Evolutionary conservation across 2,113 vertebrate species (phyloP), one percentile per base, ranked within the genome.

Genomic region (Tretioscincus oriximinensis): DNA sequence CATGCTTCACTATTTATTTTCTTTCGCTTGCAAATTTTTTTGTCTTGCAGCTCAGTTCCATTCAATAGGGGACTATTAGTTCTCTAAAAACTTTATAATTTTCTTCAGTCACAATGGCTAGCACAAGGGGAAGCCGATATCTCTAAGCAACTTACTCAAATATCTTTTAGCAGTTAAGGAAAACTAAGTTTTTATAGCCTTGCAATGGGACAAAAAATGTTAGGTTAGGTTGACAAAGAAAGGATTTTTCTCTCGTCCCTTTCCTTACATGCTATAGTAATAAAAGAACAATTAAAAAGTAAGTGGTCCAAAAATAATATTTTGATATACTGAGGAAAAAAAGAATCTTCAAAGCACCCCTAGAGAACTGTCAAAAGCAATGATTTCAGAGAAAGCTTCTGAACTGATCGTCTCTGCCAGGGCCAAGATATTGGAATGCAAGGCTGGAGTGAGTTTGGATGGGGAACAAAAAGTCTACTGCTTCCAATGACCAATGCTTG

Each of bases 271-370:
- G 66, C 85, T 3, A 18, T 75, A 87, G 85, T 24, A 10, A 84
- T 77, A 70, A 72, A 66, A 54, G 29, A 72, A 12, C 28, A 21
- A 47, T 71, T 72, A 83, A 88, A 82, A 60, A 87, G 35, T 41
- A 76, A 86, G 70, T 1, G 5, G 58, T 88, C 89, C 91, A 91
- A 90, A 81, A 92, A 87, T 61, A 92, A 93, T 66, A 10, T 81
- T 88, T 88, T 24, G 73, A 76, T 85, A 90, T 84, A 80, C 78
- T 92, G 84, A 88, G 35, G 35, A 5, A 41, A 86, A 90, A 90
- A 90, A n/a, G n/a, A n/a, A 89, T 89, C 91, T 84, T 88, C 67
- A 85, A 86, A 85, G 73, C 85, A 69, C 83, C 80, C 88, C 77
- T 64, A 84, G 35, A 90, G 78, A 76, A 88, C 86, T 80, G 86